A percentile compares a stretch with the other conserved stretches of the same genome.
These are phyloP conservation scores for Denticeps clupeoides DNA, from an alignment of 2,797 vertebrate species.

Conservation along the genomic window DNA sequence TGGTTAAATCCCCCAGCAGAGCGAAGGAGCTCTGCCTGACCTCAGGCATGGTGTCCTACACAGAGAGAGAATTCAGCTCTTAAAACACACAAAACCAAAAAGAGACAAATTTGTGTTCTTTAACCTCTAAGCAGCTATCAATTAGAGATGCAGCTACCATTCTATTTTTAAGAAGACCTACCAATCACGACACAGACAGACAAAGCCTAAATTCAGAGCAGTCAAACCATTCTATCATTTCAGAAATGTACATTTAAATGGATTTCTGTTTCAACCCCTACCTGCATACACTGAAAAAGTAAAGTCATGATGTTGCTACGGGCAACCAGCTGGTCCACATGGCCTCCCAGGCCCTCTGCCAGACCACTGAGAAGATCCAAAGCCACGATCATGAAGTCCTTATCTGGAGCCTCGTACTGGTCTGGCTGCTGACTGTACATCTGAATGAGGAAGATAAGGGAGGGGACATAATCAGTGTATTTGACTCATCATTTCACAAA, in stretches of 20 bases:
- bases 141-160: background rate
- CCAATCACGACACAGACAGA: slow-evolving; percentile 3
- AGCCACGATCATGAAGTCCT: slow-evolving; percentile 94
- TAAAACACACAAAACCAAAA: background rate
- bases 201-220: background rate
- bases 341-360: slow-evolving; percentile 80
- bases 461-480: too few species aligned
- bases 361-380: slow-evolving; percentile 83
- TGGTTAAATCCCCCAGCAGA: slow-evolving; percentile 81
- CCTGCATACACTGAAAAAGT: slow-evolving; percentile 92
- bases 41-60: slow-evolving; percentile 88
- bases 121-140: too few species aligned
- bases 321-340: slow-evolving; percentile 79
- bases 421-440: slow-evolving; percentile 90
- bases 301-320: slow-evolving; percentile 90
- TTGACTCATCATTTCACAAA: too few species aligned
- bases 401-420: slow-evolving; percentile 87
- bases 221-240: too few species aligned
- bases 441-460: too few species aligned
- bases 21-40: slow-evolving; percentile 90
- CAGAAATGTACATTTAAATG: too few species aligned
- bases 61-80: too few species aligned
- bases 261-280: too few species aligned
- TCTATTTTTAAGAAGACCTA: too few species aligned
- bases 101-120: background rate